Base-by-base conservation (phyloP, 1,140 invertebrate species). In the Proctacanthus coquilletti region DNA sequence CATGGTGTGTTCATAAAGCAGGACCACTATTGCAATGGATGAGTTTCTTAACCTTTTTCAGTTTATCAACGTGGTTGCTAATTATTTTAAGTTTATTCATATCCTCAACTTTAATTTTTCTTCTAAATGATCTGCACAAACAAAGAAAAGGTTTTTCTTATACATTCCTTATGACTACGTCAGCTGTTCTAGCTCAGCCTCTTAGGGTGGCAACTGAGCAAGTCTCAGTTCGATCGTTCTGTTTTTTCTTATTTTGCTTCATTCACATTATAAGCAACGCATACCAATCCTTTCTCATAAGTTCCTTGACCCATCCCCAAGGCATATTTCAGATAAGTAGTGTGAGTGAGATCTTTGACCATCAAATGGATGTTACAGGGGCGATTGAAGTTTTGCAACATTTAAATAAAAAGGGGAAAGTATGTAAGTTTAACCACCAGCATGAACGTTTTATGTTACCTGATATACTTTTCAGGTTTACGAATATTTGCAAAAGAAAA, bases 261-360 rank as follows among this genome's bases (percentile, higher is more conserved):
- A 48, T 39, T 5, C 44, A 54, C 20, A 51, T 57, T 35, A 54
- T 57, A 2, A 52, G 49, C 36, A 57, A 57, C 25, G 47, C 46
- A 0, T 57, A 57, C 36, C 54, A 57, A 39, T 53, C 52, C 32
- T 53, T 55, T 34, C n/a, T 57, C 3, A 51, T 57, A 0, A 57
- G 54, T 40, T 54, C 51, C 13, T 42, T 57, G 18, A 57, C 54
- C 14, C 56, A 48, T 9, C 54, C 54, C 0, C 46, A 45, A 1
- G 48, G 39, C 15, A 34, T 49, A 18, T 25, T 52, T 45, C 43
- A 57, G 39, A 48, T 52, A 6, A 41, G 38, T 29, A 46, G 48
- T 18, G 34, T 55, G 8, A 39, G 41, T 13, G 49, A 57, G 43
- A 55, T 57, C 32, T 52, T 52, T 15, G 39, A 25, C 13, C 34